phyloP scores from a whole-genome alignment of 2,797 vertebrate species.

The Cyclura pinguis region DNA sequence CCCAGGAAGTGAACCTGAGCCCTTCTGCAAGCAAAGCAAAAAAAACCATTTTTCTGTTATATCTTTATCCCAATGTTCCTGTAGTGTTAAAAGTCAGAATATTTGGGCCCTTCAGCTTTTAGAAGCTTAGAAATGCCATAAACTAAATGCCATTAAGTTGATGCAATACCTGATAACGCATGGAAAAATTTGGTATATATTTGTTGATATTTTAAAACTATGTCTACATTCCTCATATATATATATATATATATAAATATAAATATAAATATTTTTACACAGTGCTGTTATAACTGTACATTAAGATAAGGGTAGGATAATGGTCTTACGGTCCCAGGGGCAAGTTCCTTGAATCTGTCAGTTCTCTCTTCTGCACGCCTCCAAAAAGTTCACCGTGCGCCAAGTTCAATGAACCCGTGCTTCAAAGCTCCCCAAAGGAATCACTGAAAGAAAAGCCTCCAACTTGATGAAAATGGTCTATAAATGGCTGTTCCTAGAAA shows the following conservation, averaged over 20 bases:
- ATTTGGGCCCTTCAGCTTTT: background rate
- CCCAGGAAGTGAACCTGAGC: background rate
- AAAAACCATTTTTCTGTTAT: no score
- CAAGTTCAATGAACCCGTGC: background rate
- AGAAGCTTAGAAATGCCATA: no score
- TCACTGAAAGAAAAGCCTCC: background rate
- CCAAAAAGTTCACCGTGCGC: background rate
- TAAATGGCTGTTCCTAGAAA: background rate
- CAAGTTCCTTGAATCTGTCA: background rate
- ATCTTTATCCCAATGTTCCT: no score
- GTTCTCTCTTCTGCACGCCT: background rate
- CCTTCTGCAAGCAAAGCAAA: background rate
- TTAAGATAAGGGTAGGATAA: background rate
- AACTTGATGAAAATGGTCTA: background rate
- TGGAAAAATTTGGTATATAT: conserved; percentile 2
- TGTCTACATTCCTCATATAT: background rate
- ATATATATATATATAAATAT: background rate
- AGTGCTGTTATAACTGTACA: background rate
- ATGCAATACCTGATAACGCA: background rate
- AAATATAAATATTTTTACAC: background rate
- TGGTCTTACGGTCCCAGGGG: fast-evolving
- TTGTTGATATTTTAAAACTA: background rate
- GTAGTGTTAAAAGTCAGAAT: background rate
- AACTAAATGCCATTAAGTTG: background rate
- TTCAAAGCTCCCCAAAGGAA: background rate